phyloP scores from a whole-genome alignment of 2,888 invertebrate species.

The Trypoxylon attenuatum region DNA sequence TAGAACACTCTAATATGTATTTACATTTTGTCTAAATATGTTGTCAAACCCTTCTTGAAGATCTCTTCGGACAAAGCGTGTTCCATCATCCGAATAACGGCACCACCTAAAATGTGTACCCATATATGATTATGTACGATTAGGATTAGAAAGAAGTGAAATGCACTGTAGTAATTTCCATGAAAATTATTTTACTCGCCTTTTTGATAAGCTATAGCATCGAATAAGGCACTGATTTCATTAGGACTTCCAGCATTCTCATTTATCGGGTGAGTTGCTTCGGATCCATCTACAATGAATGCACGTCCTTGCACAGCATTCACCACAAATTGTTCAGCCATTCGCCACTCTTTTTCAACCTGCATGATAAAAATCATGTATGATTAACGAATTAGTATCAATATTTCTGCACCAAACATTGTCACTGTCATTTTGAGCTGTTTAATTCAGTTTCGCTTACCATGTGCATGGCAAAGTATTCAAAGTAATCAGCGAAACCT shows the following conservation, averaged over 20 bases:
- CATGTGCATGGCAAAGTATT: conserved; percentile 70
- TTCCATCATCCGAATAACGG: conserved; percentile 78
- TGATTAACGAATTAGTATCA: neutral
- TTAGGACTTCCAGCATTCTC: conserved; percentile 74
- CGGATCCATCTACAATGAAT: conserved; percentile 71
- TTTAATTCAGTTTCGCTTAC: conserved; percentile 42
- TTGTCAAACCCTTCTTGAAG: conserved; percentile 73
- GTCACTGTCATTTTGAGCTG: neutral
- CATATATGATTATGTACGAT: neutral
- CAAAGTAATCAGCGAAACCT: conserved; percentile 77
- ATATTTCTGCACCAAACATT: no score
- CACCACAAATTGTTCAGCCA: conserved; percentile 77
- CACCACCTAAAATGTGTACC: conserved; percentile 70
- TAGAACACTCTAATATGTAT: no score
- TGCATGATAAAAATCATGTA: conserved; percentile 12
- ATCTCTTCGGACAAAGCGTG: conserved; percentile 73
- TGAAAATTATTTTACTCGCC: conserved; percentile 69
- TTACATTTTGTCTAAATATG: conserved; percentile 56
- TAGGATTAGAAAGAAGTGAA: neutral
- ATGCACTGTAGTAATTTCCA: neutral
- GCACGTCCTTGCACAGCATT: conserved; percentile 73
- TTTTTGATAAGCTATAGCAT: conserved; percentile 79
- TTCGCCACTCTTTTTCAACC: conserved; percentile 58
- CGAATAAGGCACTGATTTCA: conserved; percentile 77
- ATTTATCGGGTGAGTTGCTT: conserved; percentile 76